phyloP scores from a whole-genome alignment of 1,140 invertebrate species.

The Drosophila ambigua region DNA sequence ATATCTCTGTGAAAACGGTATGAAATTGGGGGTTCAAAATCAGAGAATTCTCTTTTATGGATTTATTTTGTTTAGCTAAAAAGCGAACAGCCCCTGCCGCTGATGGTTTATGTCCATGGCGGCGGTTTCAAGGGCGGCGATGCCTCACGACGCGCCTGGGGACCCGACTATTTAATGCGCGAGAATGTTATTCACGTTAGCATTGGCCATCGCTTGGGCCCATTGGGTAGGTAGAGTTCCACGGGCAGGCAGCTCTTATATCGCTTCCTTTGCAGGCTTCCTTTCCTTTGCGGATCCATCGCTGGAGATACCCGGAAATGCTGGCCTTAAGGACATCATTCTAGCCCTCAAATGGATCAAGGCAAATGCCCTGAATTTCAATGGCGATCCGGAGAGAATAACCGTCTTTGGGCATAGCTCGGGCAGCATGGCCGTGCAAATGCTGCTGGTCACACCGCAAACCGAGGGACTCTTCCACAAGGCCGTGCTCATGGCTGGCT shows the following conservation, averaged over 20 bases:
- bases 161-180: slow-evolving; percentile 86
- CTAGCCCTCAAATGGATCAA: slow-evolving; percentile 86
- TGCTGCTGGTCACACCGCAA: slow-evolving; percentile 64
- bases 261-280: slow-evolving; percentile 65
- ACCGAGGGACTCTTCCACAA: slow-evolving; percentile 86
- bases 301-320: slow-evolving; percentile 85
- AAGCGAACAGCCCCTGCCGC: slow-evolving; percentile 83
- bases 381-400: slow-evolving; percentile 86
- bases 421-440: slow-evolving; percentile 82
- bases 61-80: slow-evolving; percentile 18
- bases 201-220: slow-evolving; percentile 84
- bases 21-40: neutral
- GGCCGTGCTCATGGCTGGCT: slow-evolving; percentile 86
- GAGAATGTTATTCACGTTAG: slow-evolving; percentile 84
- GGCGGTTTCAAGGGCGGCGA: slow-evolving; percentile 86
- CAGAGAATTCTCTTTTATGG: neutral
- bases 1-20: slow-evolving; percentile 83
- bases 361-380: slow-evolving; percentile 86
- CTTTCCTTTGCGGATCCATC: slow-evolving; percentile 87
- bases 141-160: slow-evolving; percentile 53
- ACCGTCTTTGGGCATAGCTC: slow-evolving; percentile 85
- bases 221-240: slow-evolving; percentile 65
- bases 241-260: neutral
- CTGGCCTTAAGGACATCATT: slow-evolving; percentile 85
- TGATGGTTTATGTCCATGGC: slow-evolving; percentile 90